These are phyloP conservation scores for Tetranychus cinnabarinus DNA, from an alignment of 1,140 invertebrate species.

Conservation along the genomic window DNA sequence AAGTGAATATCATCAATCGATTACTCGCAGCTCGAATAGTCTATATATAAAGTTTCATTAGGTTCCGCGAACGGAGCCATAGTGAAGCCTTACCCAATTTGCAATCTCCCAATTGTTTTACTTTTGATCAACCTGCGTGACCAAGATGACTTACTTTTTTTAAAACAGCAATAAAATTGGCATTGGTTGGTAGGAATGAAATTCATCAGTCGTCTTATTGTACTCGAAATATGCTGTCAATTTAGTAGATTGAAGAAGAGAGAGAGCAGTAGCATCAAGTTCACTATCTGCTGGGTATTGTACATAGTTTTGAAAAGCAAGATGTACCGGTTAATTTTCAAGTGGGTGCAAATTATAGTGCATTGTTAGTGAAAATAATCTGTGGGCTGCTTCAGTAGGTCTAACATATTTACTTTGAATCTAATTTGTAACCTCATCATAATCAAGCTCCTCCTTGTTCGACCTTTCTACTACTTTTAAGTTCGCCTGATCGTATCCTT, in stretches of 20 bases:
- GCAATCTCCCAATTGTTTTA: too few species aligned
- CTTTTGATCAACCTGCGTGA: too few species aligned
- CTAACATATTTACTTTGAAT: neutral
- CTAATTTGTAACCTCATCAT: neutral
- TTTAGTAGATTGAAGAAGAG: neutral
- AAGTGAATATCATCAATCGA: too few species aligned
- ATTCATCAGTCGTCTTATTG: neutral
- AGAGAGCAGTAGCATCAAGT: neutral
- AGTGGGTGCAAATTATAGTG: conserved; percentile 18
- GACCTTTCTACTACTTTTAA: neutral
- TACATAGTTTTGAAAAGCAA: conserved; percentile 22
- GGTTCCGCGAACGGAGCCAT: too few species aligned
- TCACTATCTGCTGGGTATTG: conserved; percentile 11
- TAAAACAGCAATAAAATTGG: too few species aligned
- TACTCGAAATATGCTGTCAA: conserved; percentile 6
- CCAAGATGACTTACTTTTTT: too few species aligned
- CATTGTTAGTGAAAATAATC: conserved; percentile 11
- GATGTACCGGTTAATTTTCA: conserved; percentile 23
- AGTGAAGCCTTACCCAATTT: too few species aligned
- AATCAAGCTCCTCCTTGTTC: neutral
- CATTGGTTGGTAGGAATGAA: too few species aligned
- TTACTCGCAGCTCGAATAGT: too few species aligned
- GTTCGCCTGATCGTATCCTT: conserved; percentile 16
- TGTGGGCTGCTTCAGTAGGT: conserved; percentile 13
- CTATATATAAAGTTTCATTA: too few species aligned